These are phyloP conservation scores for Drosophila pseudotakahashii DNA, from an alignment of 2,888 invertebrate genomes.

Conservation along the genomic window DNA sequence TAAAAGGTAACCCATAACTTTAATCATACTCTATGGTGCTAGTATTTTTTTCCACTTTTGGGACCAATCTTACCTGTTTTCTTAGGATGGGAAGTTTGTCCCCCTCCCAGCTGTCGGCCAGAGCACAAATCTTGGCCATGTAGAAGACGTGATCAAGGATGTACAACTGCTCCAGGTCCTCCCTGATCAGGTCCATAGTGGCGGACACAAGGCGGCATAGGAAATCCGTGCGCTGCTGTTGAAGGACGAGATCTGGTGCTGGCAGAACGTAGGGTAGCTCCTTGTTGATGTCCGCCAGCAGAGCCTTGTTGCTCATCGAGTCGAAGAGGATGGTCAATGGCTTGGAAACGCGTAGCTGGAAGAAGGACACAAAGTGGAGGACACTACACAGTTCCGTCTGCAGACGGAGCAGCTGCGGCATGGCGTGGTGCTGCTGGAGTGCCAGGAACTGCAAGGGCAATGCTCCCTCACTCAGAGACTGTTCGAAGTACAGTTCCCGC, in stretches of 20 bases:
- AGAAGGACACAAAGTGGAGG: conserved; percentile 91
- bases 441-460: conserved; percentile 89
- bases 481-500: conserved; percentile 82
- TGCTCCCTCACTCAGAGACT: conserved; percentile 81
- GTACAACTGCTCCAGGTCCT: conserved; percentile 85
- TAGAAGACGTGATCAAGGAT: conserved; percentile 87
- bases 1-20: no score
- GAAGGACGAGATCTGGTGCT: conserved; percentile 88
- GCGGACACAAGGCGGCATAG: conserved; percentile 89
- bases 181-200: conserved; percentile 90
- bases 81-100: conserved; percentile 90
- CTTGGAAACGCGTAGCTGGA: conserved; percentile 90
- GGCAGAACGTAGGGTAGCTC: conserved; percentile 87
- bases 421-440: conserved; percentile 90
- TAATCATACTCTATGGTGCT: no score
- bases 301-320: conserved; percentile 87
- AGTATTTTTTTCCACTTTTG: no score
- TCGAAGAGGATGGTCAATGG: conserved; percentile 92
- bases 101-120: conserved; percentile 92
- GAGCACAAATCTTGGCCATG: conserved; percentile 89
- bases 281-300: conserved; percentile 83
- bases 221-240: conserved; percentile 89
- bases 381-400: conserved; percentile 92
- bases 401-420: conserved; percentile 90
- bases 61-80: conserved; percentile 88